Conservation (phyloP, 2,888 invertebrate genomes). For the Volucella inanis region DNA sequence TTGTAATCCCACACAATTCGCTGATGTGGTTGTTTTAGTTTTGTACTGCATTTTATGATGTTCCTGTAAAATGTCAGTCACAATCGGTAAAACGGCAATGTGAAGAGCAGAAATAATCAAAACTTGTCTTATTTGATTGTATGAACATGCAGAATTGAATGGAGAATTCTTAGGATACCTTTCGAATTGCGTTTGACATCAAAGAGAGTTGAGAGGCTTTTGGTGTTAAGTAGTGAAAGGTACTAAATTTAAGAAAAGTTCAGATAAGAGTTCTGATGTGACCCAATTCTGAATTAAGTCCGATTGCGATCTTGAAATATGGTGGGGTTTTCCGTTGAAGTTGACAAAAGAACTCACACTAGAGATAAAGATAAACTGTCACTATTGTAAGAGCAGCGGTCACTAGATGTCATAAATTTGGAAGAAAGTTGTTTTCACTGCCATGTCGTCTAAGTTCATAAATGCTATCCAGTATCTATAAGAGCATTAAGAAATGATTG, state of each 20-base stretch:
- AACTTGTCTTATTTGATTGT: constrained; percentile 18
- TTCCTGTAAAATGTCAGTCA: constrained; percentile 47
- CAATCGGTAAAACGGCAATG: background rate
- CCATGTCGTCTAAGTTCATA: too few relatives aligned
- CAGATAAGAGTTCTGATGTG: too few relatives aligned
- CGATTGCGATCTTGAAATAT: too few relatives aligned
- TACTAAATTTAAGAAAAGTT: background rate
- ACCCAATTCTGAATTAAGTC: too few relatives aligned
- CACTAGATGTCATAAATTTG: too few relatives aligned
- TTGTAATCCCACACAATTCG: constrained; percentile 45
- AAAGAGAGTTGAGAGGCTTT: constrained; percentile 11
- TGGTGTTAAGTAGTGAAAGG: constrained; percentile 8
- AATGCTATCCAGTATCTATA: too few relatives aligned
- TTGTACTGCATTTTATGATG: constrained; percentile 1
- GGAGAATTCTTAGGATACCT: constrained; percentile 8
- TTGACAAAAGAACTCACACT: background rate
- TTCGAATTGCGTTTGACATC: constrained; percentile 39
- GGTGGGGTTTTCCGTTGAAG: background rate
- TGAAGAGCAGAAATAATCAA: background rate
- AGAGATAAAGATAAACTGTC: too few relatives aligned
- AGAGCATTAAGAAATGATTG: too few relatives aligned
- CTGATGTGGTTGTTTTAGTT: background rate
- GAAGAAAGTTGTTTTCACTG: too few relatives aligned
- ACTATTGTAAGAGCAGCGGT: too few relatives aligned
- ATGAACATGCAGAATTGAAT: constrained; percentile 2